Conservation (phyloP, 37 sponge, comb jelly and placozoan species). For the Bolinopsis microptera region DNA sequence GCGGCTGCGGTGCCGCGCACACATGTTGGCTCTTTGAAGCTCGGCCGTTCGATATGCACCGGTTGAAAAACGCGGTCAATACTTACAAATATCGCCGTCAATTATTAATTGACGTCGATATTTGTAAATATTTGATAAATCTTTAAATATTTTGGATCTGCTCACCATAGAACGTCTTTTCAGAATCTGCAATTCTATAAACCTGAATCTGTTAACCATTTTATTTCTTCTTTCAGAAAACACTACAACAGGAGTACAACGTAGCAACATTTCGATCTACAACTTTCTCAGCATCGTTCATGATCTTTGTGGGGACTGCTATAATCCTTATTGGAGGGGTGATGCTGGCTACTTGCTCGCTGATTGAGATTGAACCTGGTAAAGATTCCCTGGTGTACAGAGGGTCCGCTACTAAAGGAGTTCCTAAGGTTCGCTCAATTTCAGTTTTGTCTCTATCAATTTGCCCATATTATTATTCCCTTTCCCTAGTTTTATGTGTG, state of each 20-base stretch:
- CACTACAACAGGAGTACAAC: not conserved
- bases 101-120: too few relatives aligned
- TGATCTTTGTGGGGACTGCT: not conserved
- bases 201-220: too few relatives aligned
- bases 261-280: conserved; percentile 50
- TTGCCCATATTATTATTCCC: too few relatives aligned
- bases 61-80: too few relatives aligned
- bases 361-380: conserved; percentile 53
- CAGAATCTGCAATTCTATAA: too few relatives aligned
- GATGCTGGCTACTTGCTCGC: conserved; percentile 2
- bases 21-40: conserved; percentile 34
- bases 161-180: too few relatives aligned
- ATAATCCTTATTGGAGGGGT: conserved; percentile 27
- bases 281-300: not conserved
- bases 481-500: too few relatives aligned
- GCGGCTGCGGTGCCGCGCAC: conserved; percentile 2
- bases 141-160: too few relatives aligned
- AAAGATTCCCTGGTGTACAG: conserved; percentile 48
- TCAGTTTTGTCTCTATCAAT: too few relatives aligned
- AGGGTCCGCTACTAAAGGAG: not conserved
- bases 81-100: too few relatives aligned
- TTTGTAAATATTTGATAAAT: too few relatives aligned
- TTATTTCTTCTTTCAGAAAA: conserved; percentile 30
- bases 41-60: too few relatives aligned
- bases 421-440: not conserved